Base-by-base conservation (phyloP, 2,113 vertebrate species). In the Ochotona princeps region DNA sequence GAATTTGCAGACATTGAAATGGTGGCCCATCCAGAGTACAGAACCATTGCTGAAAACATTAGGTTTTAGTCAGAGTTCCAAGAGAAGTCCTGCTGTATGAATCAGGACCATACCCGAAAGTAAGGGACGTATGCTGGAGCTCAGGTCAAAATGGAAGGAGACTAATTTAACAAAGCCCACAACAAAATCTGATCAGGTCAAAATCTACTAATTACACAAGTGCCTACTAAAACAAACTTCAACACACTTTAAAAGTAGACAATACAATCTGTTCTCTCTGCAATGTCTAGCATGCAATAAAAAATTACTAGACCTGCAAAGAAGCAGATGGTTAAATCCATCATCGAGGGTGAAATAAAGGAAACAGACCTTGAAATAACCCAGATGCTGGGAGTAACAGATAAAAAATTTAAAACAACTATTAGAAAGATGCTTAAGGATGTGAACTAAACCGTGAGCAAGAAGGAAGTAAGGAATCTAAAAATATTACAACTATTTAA, bases 221-320 rank as follows among this genome's bases (percentile, higher is more conserved):
- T 49, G 2, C 70, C 47, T 78, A 47, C 21, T 47, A 82, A 81
- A 85, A 51, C 44, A 88, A 91, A 92, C 44, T n/a, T 82, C 63
- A 82, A 70, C 18, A 67, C 4, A 54, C 10, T 88, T 94, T 88
- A 85, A 67, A 95, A n/a, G 79, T 84, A 92, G 54, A 80, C 10
- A 95, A 49, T 23, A 85, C 20, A 49, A 85, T 81, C 25, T 60
- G 51, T 73, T 63, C 54, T 86, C 30, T 51, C 38, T 78, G 32
- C 35, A 94, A 51, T 81, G 28, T 63, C 60, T 61, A 85, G 15
- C 54, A 81, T 14, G 35, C 13, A 44, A 76, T 84, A 44, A 51
- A 76, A 90, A 57, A 95, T 79, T 60, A 89, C n/a, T 89, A 91
- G 80, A 63, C 32, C 13, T 87, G 20, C 49, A 79, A 85, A 85